A percentile compares a stretch with the other conserved stretches of the same genome.
These are phyloP conservation scores for Rhinoderma darwinii DNA, from an alignment of 2,113 vertebrate species.

Conservation along the genomic window DNA sequence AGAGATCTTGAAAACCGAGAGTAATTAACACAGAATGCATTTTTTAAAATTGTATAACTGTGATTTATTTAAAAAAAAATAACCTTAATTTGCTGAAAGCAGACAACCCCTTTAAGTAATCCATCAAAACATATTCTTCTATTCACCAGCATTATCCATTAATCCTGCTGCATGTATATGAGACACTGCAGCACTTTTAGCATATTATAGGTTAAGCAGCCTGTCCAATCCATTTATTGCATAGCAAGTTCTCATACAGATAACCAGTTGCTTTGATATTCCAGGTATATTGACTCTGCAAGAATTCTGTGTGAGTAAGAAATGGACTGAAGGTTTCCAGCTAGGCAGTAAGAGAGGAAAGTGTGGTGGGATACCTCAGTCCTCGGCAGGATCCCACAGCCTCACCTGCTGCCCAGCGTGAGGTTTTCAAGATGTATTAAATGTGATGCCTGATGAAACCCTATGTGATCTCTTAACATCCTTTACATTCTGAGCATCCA, in stretches of 20 bases:
- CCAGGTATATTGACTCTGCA: not conserved
- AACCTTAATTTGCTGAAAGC: too few relatives aligned
- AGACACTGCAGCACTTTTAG: not conserved
- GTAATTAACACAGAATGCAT: too few relatives aligned
- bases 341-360: constrained; percentile 9
- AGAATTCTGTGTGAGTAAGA: not conserved
- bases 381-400: not conserved
- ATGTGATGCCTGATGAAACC: constrained; percentile 1
- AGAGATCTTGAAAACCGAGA: too few relatives aligned
- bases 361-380: not conserved
- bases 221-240: not conserved
- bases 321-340: constrained; percentile 8
- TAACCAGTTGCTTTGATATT: constrained; percentile 28
- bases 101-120: too few relatives aligned
- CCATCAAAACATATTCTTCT: not conserved
- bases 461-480: constrained; percentile 13
- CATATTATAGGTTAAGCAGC: not conserved
- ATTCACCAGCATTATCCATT: not conserved
- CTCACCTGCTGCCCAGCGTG: constrained; percentile 6
- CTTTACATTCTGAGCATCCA: not conserved
- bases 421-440: constrained; percentile 30
- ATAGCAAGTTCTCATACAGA: not conserved
- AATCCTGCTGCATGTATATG: not conserved
- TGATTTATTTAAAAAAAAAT: too few relatives aligned
- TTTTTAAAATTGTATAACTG: too few relatives aligned